Percentiles rank a stretch among this genome's conserved stretches.
These are phyloP conservation scores for Apis cerana DNA, from an alignment of 1,140 invertebrate species.

Conservation along the genomic window DNA sequence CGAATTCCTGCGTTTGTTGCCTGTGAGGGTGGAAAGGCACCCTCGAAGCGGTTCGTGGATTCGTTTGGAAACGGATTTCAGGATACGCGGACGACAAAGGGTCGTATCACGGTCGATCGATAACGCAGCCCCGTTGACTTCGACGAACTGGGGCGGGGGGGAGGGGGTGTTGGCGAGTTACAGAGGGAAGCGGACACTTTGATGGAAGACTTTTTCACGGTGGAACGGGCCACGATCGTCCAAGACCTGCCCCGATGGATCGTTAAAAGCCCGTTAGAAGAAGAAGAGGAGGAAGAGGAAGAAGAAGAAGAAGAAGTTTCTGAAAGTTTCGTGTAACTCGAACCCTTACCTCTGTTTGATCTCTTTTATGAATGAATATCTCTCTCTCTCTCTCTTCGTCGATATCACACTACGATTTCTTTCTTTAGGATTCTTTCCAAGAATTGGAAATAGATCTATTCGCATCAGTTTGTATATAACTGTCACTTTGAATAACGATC, in stretches of 20 bases:
- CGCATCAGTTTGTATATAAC: too few species aligned
- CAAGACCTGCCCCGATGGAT: conserved; percentile 34
- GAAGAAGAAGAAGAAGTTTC: conserved; percentile 16
- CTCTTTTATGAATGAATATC: conserved; percentile 33
- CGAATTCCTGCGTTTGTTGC: neutral
- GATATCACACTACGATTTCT: neutral
- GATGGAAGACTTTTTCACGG: conserved; percentile 53
- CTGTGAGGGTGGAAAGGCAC: too few species aligned
- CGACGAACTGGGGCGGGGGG: conserved; percentile 6
- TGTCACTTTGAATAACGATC: too few species aligned
- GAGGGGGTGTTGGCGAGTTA: conserved; percentile 9
- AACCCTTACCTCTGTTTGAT: neutral
- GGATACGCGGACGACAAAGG: conserved; percentile 55
- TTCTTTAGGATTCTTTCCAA: neutral
- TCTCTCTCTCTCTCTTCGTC: neutral
- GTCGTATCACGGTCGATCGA: conserved; percentile 46
- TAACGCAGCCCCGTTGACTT: conserved; percentile 50
- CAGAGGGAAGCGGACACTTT: conserved; percentile 37
- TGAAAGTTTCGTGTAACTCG: conserved; percentile 1
- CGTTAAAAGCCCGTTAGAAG: conserved; percentile 58
- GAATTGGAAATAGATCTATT: too few species aligned
- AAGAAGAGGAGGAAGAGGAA: too few species aligned
- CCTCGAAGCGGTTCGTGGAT: too few species aligned
- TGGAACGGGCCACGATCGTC: conserved; percentile 40
- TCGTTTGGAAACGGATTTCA: conserved; percentile 44